These are phyloP conservation scores for Neodiprion fabricii DNA, from an alignment of 1,140 invertebrate species.

Conservation along the genomic window DNA sequence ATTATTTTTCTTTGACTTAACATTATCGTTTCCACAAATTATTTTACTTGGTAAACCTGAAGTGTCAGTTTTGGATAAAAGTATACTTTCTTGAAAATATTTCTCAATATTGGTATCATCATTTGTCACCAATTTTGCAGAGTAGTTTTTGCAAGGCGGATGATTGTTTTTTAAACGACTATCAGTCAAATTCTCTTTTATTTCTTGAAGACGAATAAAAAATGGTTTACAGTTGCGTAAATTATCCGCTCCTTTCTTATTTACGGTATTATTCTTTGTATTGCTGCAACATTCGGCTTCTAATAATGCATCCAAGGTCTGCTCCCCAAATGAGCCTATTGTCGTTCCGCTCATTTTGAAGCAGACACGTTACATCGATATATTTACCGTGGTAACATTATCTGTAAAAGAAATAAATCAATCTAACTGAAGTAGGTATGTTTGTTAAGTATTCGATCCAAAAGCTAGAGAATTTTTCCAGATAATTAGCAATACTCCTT, in stretches of 20 bases:
- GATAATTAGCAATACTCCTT: too few relatives aligned
- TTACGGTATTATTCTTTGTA: not conserved
- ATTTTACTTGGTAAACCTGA: slow-evolving; percentile 3
- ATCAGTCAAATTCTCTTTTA: not conserved
- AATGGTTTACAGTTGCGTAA: not conserved
- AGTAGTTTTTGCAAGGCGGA: not conserved
- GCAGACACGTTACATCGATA: too few relatives aligned
- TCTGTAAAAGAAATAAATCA: too few relatives aligned
- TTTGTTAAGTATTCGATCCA: too few relatives aligned
- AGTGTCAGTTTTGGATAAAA: slow-evolving; percentile 11
- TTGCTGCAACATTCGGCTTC: slow-evolving; percentile 18
- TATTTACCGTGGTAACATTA: too few relatives aligned
- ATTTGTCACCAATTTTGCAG: not conserved
- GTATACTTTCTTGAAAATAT: slow-evolving; percentile 30
- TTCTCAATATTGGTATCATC: slow-evolving; percentile 30
- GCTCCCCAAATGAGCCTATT: slow-evolving; percentile 37
- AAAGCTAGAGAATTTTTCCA: too few relatives aligned
- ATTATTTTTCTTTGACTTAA: not conserved
- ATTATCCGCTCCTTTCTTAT: slow-evolving; percentile 16
- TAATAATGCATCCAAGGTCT: slow-evolving; percentile 32
- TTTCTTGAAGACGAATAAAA: not conserved
- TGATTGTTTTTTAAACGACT: not conserved
- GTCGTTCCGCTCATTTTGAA: slow-evolving; percentile 16
- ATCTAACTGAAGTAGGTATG: too few relatives aligned
- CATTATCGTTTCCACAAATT: not conserved